Conservation (phyloP, 92 coral and sea anemone species). For the Parazoanthus darwini region DNA sequence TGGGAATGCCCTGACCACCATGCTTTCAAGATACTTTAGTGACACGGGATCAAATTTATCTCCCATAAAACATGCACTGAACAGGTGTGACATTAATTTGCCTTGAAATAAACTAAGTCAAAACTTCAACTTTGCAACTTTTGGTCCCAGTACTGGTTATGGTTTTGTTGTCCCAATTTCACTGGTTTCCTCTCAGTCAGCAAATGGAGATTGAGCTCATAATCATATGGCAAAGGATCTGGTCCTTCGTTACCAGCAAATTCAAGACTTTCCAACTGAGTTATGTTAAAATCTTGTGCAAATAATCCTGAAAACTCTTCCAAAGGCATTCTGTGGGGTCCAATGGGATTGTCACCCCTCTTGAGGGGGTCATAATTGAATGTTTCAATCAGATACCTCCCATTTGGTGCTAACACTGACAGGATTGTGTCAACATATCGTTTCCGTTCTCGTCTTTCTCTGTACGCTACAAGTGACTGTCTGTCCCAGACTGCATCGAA, state of each 20-base stretch:
- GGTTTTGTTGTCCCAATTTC: neutral
- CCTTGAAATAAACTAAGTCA: too few relatives aligned
- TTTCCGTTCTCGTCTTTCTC: neutral
- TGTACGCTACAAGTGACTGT: conserved; percentile 56
- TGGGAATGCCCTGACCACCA: too few relatives aligned
- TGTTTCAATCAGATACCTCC: conserved; percentile 66
- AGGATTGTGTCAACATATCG: conserved; percentile 51
- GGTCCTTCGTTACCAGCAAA: conserved; percentile 16
- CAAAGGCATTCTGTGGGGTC: conserved; percentile 14
- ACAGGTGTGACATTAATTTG: too few relatives aligned
- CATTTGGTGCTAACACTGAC: conserved; percentile 54
- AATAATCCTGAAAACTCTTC: conserved; percentile 17
- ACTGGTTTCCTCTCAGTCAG: neutral
- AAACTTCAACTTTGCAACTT: too few relatives aligned
- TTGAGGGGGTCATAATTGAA: conserved; percentile 44
- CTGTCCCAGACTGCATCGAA: conserved; percentile 83
- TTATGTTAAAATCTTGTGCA: neutral
- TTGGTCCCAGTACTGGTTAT: too few relatives aligned
- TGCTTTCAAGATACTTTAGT: too few relatives aligned
- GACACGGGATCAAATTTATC: too few relatives aligned
- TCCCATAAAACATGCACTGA: too few relatives aligned
- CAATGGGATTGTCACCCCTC: conserved; percentile 12
- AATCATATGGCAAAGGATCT: conserved; percentile 35
- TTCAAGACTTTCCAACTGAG: conserved; percentile 8
- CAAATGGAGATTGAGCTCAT: conserved; percentile 1